A percentile compares a stretch with the other conserved stretches of the same genome.
Conservation (phyloP, 2,113 vertebrate genomes). For the Jacana jacana region DNA sequence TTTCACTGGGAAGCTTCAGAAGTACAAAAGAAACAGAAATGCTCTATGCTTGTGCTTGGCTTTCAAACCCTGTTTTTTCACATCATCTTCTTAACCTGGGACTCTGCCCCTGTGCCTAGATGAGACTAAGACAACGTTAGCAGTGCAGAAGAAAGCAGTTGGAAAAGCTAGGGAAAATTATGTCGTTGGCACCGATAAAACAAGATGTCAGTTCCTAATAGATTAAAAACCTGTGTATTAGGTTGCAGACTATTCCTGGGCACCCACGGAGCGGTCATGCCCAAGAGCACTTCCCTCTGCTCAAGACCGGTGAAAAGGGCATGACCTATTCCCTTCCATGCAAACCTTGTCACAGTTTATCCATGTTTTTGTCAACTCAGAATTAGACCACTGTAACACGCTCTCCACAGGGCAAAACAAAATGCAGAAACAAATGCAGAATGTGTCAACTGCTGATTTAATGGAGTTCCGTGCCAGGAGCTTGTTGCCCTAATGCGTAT, state of each 20-base stretch:
- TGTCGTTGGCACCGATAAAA: conserved; percentile 37
- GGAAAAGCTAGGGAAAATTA: conserved; percentile 47
- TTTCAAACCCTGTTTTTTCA: conserved; percentile 2
- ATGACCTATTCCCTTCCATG: conserved; percentile 66
- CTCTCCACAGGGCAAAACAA: conserved; percentile 66
- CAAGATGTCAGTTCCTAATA: conserved; percentile 59
- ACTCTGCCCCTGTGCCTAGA: background rate
- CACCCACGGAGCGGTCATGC: conserved; percentile 45
- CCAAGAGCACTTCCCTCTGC: conserved; percentile 59
- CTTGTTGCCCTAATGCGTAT: background rate
- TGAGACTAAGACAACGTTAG: background rate
- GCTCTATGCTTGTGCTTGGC: background rate
- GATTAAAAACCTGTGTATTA: conserved; percentile 44
- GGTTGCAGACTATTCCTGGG: conserved; percentile 42
- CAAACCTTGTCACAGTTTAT: conserved; percentile 68
- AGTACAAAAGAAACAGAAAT: conserved; percentile 50
- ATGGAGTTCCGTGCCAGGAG: conserved; percentile 54
- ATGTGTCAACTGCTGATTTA: conserved; percentile 57
- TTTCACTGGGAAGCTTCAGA: conserved; percentile 54
- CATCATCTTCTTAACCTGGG: background rate
- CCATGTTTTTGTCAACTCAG: conserved; percentile 58
- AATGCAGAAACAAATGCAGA: conserved; percentile 59
- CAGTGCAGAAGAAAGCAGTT: background rate
- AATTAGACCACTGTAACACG: conserved; percentile 51
- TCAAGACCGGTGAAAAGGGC: conserved; percentile 62